Base-by-base conservation (phyloP, 23 tunicate genomes). In the Aplidium turbinatum region DNA sequence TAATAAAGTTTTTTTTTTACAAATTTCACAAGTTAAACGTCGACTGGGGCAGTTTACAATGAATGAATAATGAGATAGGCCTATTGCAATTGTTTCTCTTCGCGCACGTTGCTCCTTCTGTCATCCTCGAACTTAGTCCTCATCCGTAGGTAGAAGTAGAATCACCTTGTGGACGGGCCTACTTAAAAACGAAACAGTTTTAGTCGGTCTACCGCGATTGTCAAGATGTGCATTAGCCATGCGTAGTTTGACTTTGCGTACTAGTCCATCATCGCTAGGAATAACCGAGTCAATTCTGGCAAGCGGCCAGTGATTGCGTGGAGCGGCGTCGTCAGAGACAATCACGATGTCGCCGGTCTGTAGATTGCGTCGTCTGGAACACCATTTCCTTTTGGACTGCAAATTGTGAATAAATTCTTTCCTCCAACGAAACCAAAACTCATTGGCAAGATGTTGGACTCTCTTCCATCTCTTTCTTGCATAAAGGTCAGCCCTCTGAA, bases 341-440 rank as follows among this genome's bases (percentile, higher is more conserved):
- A 70, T 22, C 2, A 70, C 77, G 4, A 70, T 24, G 48, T 70
- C 77, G 28, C 77, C 77, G 21, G 24, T 6, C 34, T 26, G 26
- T 22, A 70, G 48, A 6, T 70, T 70, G 13, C n/a, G 60, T 47
- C 20, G 27, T 27, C 48, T 47, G 2, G 16, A 2, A 16, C 27
- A 3, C 61, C 61, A 47, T 33, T 70, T 70, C 6, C 21, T 27
- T 45, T 35, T 26, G 33, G 47, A 6, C 7, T 70, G 61, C 32
- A 47, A 28, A 38, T 2, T 70, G 16, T 24, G 77, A 3, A 70
- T 5, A 48, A 47, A 70, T 47, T 70, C 62, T 19, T 70, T 70
- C 5, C 77, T 32, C 62, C 77, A 70, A 20, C 62, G 18, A n/a
- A 31, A 31, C 77, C 77, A 70, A 48, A 70, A 70, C 21, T 70